A percentile compares a stretch with the other conserved stretches of the same genome.
Conservation (phyloP, 1,140 invertebrate genomes). For the Bathynomus jamesi region DNA sequence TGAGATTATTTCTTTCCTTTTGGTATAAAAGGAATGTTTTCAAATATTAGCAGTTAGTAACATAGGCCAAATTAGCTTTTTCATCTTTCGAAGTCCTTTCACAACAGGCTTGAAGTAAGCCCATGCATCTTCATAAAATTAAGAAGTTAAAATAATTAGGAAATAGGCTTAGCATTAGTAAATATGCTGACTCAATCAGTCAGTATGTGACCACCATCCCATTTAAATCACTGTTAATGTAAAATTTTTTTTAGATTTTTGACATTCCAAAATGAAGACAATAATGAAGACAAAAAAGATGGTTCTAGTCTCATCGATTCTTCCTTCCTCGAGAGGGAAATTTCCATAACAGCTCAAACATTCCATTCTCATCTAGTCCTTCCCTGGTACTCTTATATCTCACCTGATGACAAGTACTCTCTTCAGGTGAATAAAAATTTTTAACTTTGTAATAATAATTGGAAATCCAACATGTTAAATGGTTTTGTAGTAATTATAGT, state of each 20-base stretch:
- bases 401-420: conserved; percentile 25
- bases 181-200: no score
- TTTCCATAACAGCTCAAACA: conserved; percentile 14
- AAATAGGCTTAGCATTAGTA: no score
- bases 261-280: not conserved
- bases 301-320: not conserved
- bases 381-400: conserved; percentile 26
- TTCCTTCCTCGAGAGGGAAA: conserved; percentile 15
- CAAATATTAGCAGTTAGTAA: no score
- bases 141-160: no score
- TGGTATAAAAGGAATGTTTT: no score
- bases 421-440: conserved; percentile 17
- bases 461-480: not conserved
- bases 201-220: no score
- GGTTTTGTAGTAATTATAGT: not conserved
- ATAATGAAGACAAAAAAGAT: not conserved
- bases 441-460: not conserved
- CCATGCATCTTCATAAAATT: no score
- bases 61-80: no score
- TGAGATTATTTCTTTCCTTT: no score
- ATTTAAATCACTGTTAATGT: no score
- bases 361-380: conserved; percentile 22
- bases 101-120: no score
- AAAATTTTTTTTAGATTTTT: not conserved
- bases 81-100: no score